These are phyloP conservation scores for Scopus umbretta DNA, from an alignment of 2,113 vertebrate genomes.

Conservation along the genomic window DNA sequence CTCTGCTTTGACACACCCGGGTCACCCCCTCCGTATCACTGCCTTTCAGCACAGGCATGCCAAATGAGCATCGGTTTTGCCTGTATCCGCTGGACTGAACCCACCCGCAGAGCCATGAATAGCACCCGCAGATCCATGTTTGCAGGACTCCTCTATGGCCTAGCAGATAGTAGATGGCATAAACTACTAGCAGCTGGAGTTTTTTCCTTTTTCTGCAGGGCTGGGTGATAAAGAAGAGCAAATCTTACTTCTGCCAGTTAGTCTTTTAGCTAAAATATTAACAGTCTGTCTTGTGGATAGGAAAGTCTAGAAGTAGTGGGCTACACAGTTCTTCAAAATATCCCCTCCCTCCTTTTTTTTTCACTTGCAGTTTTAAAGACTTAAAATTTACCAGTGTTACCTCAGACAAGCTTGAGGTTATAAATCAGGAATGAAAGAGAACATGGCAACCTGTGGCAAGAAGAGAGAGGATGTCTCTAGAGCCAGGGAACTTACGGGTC, in stretches of 20 bases:
- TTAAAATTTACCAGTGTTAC: neutral
- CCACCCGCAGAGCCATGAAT: accelerated
- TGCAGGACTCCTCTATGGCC: neutral
- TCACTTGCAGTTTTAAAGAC: neutral
- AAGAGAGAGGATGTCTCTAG: neutral
- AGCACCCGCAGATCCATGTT: neutral
- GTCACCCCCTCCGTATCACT: accelerated
- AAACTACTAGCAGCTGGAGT: neutral
- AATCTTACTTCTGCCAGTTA: neutral
- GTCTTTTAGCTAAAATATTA: neutral
- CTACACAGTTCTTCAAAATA: neutral
- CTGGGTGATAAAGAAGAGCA: neutral
- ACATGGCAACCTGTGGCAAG: neutral
- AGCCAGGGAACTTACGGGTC: neutral
- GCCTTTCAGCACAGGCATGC: neutral
- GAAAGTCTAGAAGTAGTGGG: neutral
- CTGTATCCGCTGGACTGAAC: neutral
- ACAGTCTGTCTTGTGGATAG: neutral
- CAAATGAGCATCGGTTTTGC: neutral
- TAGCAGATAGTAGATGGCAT: neutral
- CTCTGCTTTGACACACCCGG: neutral
- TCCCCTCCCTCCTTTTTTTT: neutral
- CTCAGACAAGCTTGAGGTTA: neutral
- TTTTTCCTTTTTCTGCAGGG: neutral
- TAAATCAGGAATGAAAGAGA: neutral